phyloP scores from a whole-genome alignment of 1,140 invertebrate genomes.

The Achatina immaculata region DNA sequence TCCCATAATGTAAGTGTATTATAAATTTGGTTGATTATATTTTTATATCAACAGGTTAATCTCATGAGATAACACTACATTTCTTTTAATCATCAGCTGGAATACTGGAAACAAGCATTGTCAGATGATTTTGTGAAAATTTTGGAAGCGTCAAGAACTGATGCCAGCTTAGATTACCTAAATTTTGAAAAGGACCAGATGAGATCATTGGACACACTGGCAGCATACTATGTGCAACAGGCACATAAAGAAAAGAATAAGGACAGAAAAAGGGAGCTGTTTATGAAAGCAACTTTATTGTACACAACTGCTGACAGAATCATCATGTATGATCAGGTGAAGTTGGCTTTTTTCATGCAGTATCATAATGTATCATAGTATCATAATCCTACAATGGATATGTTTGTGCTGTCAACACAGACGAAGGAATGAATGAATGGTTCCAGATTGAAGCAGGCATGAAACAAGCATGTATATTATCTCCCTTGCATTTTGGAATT shows the following conservation, averaged over 20 bases:
- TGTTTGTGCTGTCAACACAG: no score
- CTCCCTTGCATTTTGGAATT: no score
- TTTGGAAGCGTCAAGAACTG: constrained; percentile 86
- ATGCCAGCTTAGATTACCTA: constrained; percentile 89
- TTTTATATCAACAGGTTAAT: no score
- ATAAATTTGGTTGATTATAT: no score
- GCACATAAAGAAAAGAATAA: constrained; percentile 95
- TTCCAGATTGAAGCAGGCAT: no score
- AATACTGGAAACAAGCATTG: constrained; percentile 95
- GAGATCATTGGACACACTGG: constrained; percentile 94
- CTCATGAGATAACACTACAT: no score
- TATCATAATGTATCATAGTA: neutral
- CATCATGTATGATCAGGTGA: constrained; percentile 98
- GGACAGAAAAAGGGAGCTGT: constrained; percentile 94
- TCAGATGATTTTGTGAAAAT: constrained; percentile 94
- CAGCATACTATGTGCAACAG: constrained; percentile 97
- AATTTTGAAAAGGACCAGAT: constrained; percentile 98
- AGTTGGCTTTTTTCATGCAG: no score
- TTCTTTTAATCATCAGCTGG: constrained; percentile 77
- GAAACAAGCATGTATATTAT: no score
- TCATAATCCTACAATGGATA: no score
- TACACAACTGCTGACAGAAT: constrained; percentile 99
- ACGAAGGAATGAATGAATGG: no score
- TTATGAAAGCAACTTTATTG: constrained; percentile 94
- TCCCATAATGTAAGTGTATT: no score